phyloP scores from a whole-genome alignment of 2,888 invertebrate genomes.

The Cephus pulcher region DNA sequence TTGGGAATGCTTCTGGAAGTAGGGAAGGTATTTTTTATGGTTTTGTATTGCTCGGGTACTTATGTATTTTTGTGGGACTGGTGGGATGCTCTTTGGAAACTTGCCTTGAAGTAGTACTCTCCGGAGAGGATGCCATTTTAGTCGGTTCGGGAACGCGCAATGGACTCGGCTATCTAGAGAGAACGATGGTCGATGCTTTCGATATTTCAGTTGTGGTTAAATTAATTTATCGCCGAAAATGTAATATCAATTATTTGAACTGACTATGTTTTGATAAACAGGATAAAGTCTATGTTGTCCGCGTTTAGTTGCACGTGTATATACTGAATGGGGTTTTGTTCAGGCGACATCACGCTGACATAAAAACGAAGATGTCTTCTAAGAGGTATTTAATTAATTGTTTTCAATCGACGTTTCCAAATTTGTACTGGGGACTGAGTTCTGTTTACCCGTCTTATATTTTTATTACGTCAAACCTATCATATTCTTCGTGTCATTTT shows the following conservation, averaged over 20 bases:
- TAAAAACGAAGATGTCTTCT: conserved; percentile 64
- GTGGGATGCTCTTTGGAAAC: not conserved
- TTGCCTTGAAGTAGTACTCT: not conserved
- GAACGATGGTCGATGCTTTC: conserved; percentile 55
- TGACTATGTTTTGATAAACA: conserved; percentile 49
- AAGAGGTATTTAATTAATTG: conserved; percentile 59
- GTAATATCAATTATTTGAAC: conserved; percentile 46
- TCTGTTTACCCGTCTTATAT: not conserved
- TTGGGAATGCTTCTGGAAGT: not conserved
- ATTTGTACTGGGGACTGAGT: not conserved
- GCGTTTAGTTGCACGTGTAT: conserved; percentile 47
- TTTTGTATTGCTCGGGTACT: not conserved
- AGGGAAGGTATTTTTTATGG: not conserved
- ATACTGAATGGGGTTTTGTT: conserved; percentile 48
- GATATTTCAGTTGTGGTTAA: conserved; percentile 58
- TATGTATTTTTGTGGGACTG: not conserved
- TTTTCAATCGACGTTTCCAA: conserved; percentile 15
- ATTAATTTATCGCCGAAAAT: conserved; percentile 58
- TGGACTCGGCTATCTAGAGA: conserved; percentile 50
- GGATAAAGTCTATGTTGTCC: conserved; percentile 39
- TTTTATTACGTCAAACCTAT: not conserved
- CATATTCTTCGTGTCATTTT: not conserved
- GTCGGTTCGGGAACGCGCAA: conserved; percentile 4
- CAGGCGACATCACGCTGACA: conserved; percentile 43
- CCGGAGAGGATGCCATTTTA: not conserved